Base-by-base conservation (phyloP, 2,888 invertebrate species). In the Hermodice carunculata region DNA sequence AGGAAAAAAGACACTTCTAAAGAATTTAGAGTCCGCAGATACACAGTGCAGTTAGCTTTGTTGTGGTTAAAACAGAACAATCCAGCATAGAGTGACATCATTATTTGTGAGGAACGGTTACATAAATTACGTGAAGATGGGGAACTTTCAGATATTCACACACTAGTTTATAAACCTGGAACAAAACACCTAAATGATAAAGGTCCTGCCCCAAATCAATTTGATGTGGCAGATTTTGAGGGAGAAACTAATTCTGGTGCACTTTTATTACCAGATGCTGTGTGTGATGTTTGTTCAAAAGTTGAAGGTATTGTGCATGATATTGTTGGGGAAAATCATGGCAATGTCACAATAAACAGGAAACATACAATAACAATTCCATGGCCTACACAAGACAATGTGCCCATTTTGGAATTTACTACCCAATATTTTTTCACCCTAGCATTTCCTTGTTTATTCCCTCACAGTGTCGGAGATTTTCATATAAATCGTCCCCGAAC, bases 21-120 rank as follows among this genome's bases (percentile, higher is more conserved):
- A 61, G 61, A 71, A 11, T 70, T 70, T 22, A 58, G 19, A 28
- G 68, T 73, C 17, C 52, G 62, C 14, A 24, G 71, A n/a, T 49
- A 34, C n/a, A 62, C 0, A 52, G 58, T 69, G 43, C 51, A 70
- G 58, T 11, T 22, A 24, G 70, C 69, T n/a, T 42, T 71, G n/a
- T 8, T 14, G 4, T 71, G 71, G 71, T 51, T 71, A 22, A 53
- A 67, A 53, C 19, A 31, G 49, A 64, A 71, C 44, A 66, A 71
- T 56, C 62, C 68, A 37, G 64, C 64, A 32, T 72, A 68, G 29
- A 22, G 19, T 17, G 67, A 66, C 22, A 68, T 70, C 8, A 56
- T 28, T 11, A 66, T 70, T 24, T 29, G 48, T 34, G 1, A 59
- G 1, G 68, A 70, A 29, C 48, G 68, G 48, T 29, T 70, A 11